phyloP scores from a whole-genome alignment of 2,888 invertebrate species.

The Homarus gammarus region DNA sequence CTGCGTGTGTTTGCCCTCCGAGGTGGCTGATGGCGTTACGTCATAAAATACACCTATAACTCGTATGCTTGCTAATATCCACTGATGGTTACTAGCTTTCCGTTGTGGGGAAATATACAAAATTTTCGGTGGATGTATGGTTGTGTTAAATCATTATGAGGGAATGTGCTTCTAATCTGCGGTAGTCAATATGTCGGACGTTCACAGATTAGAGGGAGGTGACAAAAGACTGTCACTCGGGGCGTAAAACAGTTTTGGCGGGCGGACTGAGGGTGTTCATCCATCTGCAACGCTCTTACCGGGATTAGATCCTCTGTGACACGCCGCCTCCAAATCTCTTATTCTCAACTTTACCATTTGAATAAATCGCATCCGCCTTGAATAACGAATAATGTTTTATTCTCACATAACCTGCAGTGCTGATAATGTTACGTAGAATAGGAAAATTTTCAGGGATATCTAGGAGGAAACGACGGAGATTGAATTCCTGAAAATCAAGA shows the following conservation, averaged over 20 bases:
- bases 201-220: constrained; percentile 54
- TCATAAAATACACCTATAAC: too few species aligned
- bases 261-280: constrained; percentile 13
- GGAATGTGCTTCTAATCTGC: background rate
- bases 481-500: background rate
- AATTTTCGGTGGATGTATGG: background rate
- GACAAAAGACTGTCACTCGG: constrained; percentile 49
- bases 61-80: too few species aligned
- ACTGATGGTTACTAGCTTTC: too few species aligned
- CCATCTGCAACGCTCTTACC: constrained; percentile 54
- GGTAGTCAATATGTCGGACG: constrained; percentile 13
- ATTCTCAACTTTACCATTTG: background rate
- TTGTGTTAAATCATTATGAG: background rate
- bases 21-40: constrained; percentile 8
- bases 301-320: constrained; percentile 35
- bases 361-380: background rate
- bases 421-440: background rate
- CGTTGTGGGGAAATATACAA: too few species aligned
- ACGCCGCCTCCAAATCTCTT: constrained; percentile 12
- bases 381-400: background rate
- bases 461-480: background rate
- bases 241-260: constrained; percentile 51
- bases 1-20: constrained; percentile 27
- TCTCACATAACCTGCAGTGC: background rate
- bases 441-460: background rate